phyloP scores from a whole-genome alignment of 2,797 vertebrate species.

The Muscicapa comitata region DNA sequence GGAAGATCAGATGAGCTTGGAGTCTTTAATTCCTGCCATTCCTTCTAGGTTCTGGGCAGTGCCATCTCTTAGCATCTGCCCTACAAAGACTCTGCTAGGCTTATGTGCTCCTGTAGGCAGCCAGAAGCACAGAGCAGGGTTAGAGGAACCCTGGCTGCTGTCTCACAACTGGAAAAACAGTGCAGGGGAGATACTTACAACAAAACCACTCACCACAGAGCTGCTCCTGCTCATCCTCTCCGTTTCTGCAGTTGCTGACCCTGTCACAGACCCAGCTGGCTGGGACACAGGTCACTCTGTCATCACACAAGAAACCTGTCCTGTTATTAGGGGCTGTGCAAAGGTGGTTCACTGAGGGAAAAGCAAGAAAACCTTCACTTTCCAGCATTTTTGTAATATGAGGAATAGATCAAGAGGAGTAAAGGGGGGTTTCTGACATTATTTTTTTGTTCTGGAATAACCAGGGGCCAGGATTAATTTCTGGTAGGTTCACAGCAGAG shows the following conservation, averaged over 20 bases:
- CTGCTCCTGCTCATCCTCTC: slow-evolving; percentile 74
- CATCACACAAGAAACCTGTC: slow-evolving; percentile 76
- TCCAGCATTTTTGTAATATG: neutral
- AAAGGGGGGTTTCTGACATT: neutral
- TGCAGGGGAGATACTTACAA: neutral
- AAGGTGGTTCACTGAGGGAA: slow-evolving; percentile 43
- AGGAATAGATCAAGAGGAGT: neutral
- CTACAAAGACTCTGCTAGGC: neutral
- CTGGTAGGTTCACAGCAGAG: neutral
- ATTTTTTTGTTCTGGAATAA: neutral
- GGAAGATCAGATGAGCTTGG: neutral
- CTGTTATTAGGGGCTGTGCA: slow-evolving; percentile 66
- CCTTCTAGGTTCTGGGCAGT: neutral
- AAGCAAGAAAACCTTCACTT: neutral
- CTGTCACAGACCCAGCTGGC: slow-evolving; percentile 75
- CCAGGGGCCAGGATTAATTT: neutral
- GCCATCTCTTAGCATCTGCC: neutral
- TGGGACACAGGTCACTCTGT: slow-evolving; percentile 68
- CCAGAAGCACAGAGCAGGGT: neutral
- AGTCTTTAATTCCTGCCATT: neutral
- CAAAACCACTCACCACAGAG: slow-evolving; percentile 73
- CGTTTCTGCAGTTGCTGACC: slow-evolving; percentile 48
- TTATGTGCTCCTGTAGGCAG: fast-evolving
- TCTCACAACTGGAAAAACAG: neutral
- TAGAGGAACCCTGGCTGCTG: neutral